Conservation (phyloP, 2,113 vertebrate species). For the Apodemus sylvaticus region DNA sequence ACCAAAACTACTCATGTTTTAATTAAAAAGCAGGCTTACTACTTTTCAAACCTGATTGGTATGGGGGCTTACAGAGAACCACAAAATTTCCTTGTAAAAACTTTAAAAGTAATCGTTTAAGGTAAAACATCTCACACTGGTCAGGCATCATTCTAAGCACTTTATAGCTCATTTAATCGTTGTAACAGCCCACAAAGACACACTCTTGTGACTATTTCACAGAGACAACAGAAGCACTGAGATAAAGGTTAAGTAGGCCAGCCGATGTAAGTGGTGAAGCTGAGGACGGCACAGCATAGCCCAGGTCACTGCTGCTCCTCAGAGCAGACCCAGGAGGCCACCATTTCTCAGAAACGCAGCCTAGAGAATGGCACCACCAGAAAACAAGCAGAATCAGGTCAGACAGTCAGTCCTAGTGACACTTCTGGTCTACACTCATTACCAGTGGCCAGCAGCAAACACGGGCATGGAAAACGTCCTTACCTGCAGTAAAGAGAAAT, state of each 20-base stretch:
- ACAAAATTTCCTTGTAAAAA: constrained; percentile 22
- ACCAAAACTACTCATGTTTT: constrained; percentile 29
- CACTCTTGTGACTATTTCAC: neutral
- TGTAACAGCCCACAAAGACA: neutral
- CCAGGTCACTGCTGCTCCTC: neutral
- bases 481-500: constrained; percentile 18
- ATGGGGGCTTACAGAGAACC: neutral
- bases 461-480: neutral
- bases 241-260: neutral
- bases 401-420: neutral
- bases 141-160: constrained; percentile 25
- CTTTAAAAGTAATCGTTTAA: neutral
- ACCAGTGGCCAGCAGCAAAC: constrained; percentile 29
- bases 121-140: neutral
- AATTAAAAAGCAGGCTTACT: neutral
- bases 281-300: neutral
- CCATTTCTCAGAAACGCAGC: neutral
- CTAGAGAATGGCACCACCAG: neutral
- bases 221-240: neutral
- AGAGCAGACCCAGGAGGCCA: neutral
- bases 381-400: neutral
- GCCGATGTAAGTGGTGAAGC: neutral
- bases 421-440: neutral
- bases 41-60: constrained; percentile 27
- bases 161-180: constrained; percentile 9